Evolutionary conservation across 2,797 vertebrate species (phyloP).

Genomic region (Micrastur ruficollis): DNA sequence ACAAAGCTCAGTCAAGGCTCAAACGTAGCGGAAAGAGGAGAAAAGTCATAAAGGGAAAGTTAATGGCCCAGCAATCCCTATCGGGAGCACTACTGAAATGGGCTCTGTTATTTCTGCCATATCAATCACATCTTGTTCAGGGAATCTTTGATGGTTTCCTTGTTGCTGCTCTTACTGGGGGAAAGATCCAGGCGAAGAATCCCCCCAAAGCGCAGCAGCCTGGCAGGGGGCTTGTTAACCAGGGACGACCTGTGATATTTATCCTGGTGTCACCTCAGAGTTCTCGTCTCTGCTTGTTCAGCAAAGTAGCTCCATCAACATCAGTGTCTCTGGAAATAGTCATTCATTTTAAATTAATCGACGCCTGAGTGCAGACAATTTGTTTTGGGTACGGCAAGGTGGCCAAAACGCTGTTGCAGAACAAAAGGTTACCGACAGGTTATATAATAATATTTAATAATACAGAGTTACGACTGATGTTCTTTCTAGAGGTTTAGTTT

Average conservation of each 20-base stretch:
- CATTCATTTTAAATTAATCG: neutral
- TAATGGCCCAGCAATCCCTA: neutral
- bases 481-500: neutral
- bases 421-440: neutral
- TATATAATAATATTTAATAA: neutral
- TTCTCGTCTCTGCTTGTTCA: neutral
- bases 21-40: neutral
- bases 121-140: neutral
- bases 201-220: neutral
- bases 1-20: neutral
- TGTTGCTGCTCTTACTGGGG: neutral
- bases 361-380: neutral
- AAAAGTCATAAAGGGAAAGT: neutral
- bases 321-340: neutral
- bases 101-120: neutral
- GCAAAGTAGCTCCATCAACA: neutral
- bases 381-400: neutral
- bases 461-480: neutral
- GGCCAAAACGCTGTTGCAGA: neutral
- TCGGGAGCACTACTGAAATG: neutral
- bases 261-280: accelerated
- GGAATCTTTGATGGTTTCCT: neutral
- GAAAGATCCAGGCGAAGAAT: neutral
- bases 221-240: neutral
- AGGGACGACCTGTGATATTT: neutral